These are phyloP conservation scores for Etheostoma spectabile DNA, from an alignment of 2,113 vertebrate genomes.

Conservation along the genomic window DNA sequence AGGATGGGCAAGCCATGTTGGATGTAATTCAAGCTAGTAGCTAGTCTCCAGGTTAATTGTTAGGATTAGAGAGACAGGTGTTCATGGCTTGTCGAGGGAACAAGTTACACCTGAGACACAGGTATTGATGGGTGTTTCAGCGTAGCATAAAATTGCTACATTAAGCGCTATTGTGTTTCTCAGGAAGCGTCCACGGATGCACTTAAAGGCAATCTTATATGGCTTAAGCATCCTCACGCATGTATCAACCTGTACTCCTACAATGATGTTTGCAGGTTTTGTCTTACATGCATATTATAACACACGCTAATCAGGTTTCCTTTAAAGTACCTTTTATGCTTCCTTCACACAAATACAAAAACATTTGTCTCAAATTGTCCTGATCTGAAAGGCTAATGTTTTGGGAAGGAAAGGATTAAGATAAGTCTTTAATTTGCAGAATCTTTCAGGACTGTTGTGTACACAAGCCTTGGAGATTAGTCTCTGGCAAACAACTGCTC, in stretches of 20 bases:
- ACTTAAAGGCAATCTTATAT: conserved; percentile 43
- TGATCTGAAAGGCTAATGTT: conserved; percentile 69
- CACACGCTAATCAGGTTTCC: conserved; percentile 29
- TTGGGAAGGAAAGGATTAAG: conserved; percentile 75
- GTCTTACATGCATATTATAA: conserved; percentile 42
- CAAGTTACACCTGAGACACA: conserved; percentile 66
- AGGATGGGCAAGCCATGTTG: conserved; percentile 58
- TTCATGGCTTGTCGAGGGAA: conserved; percentile 60
- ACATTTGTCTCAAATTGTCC: conserved; percentile 51
- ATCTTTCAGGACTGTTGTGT: conserved; percentile 74
- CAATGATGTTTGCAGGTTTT: conserved; percentile 22
- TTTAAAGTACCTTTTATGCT: conserved; percentile 35
- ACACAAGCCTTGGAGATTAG: conserved; percentile 72
- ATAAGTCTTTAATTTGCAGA: conserved; percentile 75
- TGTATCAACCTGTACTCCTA: conserved; percentile 31
- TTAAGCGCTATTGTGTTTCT: conserved; percentile 58
- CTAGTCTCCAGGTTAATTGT: conserved; percentile 79
- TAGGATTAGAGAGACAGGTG: conserved; percentile 84
- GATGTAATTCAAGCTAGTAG: conserved; percentile 73
- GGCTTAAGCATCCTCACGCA: conserved; percentile 25
- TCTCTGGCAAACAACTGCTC: conserved; percentile 65
- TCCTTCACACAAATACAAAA: conserved; percentile 25
- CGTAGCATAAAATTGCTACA: conserved; percentile 64
- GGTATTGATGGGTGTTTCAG: conserved; percentile 57
- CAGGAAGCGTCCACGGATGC: conserved; percentile 5